Percentiles rank a stretch among this genome's conserved stretches.
Conservation (phyloP, 2,113 vertebrate genomes). For the Odobenus rosmarus region DNA sequence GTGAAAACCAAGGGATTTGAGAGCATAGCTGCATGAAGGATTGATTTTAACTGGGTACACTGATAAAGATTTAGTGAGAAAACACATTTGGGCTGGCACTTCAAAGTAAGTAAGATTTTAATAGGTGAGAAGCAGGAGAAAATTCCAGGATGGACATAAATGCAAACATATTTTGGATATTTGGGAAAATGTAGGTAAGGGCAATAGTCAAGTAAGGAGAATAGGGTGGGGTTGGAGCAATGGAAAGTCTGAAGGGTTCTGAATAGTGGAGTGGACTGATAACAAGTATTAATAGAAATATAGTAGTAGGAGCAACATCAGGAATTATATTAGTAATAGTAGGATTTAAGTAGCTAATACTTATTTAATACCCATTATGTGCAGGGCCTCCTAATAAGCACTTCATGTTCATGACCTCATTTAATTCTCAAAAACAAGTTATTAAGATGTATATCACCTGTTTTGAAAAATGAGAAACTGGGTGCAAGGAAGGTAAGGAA, state of each 20-base stretch:
- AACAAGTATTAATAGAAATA: neutral
- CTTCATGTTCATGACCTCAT: neutral
- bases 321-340: neutral
- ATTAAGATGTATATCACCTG: neutral
- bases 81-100: neutral
- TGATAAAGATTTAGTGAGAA: neutral
- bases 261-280: neutral
- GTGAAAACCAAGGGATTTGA: neutral
- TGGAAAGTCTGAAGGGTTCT: neutral
- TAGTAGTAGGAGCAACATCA: too few species aligned
- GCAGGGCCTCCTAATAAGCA: neutral
- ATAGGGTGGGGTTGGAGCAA: neutral
- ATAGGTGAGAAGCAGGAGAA: neutral
- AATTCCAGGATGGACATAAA: neutral
- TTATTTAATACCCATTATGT: neutral
- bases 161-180: neutral
- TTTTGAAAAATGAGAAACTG: neutral
- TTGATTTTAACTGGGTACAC: neutral
- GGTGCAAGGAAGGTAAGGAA: neutral
- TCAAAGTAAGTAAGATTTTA: constrained; percentile 19
- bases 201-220: neutral
- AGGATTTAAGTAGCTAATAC: neutral
- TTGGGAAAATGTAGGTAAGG: neutral
- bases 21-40: neutral
- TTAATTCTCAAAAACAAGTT: neutral